phyloP scores from a whole-genome alignment of 2,113 vertebrate genomes.

The Oxyura jamaicensis region DNA sequence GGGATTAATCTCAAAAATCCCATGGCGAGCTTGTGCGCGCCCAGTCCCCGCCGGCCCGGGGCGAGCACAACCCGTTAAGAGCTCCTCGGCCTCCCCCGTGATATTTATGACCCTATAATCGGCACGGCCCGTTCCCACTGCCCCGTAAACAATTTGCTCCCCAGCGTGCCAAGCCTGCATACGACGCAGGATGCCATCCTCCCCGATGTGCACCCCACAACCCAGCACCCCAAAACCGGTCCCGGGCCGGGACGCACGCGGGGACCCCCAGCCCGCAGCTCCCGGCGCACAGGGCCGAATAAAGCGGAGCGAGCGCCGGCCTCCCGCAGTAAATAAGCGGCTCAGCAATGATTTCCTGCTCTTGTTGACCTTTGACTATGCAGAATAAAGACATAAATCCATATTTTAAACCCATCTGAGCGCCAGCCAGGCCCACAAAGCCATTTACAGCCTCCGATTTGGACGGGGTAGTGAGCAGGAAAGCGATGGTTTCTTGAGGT shows the following conservation, averaged over 20 bases:
- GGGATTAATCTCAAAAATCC: not conserved
- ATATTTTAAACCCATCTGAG: slow-evolving; percentile 67
- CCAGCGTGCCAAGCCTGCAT: not conserved
- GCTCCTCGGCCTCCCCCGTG: not conserved
- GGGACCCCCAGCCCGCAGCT: not conserved
- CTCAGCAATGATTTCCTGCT: slow-evolving; percentile 66
- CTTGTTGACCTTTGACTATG: slow-evolving; percentile 73
- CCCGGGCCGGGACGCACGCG: not conserved
- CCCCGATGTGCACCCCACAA: not conserved
- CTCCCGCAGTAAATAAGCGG: slow-evolving; percentile 49
- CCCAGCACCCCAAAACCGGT: not conserved
- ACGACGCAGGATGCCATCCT: too few relatives aligned
- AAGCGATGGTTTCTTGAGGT: slow-evolving; percentile 66
- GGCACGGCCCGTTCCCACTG: not conserved
- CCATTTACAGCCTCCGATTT: slow-evolving; percentile 64
- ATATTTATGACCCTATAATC: not conserved
- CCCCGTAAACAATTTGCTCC: not conserved
- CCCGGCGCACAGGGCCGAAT: too few relatives aligned
- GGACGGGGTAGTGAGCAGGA: slow-evolving; percentile 65
- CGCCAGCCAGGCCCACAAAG: slow-evolving; percentile 56
- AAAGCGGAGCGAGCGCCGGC: not conserved
- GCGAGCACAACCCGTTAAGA: too few relatives aligned
- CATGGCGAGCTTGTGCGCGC: not conserved
- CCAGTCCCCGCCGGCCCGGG: too few relatives aligned
- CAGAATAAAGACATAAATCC: slow-evolving; percentile 73